A percentile compares a stretch with the other conserved stretches of the same genome.
Evolutionary conservation across 2,797 vertebrate genomes (phyloP).

Genomic region (Vultur gryphus): DNA sequence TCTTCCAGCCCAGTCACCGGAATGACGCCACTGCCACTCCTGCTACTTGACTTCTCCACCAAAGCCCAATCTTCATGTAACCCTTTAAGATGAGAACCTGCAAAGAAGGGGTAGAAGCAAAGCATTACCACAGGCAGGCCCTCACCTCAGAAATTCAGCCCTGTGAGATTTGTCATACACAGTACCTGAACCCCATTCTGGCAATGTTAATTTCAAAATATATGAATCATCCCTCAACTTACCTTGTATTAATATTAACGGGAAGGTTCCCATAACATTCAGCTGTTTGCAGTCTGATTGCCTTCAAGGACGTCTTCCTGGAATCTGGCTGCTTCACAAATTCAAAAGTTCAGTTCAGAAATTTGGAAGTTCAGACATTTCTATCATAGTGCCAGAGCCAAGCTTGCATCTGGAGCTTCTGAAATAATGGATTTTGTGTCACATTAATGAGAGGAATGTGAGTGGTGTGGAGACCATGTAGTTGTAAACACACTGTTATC

Average conservation of each 20-base stretch:
- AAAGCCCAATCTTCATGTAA: neutral
- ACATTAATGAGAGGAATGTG: neutral
- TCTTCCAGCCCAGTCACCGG: neutral
- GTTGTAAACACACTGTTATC: neutral
- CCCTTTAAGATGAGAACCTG: neutral
- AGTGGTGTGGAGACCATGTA: neutral
- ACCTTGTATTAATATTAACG: neutral
- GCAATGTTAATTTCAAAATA: neutral
- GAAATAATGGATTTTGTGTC: constrained; percentile 1
- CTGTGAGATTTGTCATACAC: neutral
- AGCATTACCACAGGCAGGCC: neutral
- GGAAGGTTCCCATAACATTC: neutral
- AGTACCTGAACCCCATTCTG: neutral
- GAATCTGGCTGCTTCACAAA: neutral
- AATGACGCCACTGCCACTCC: neutral
- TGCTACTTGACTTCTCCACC: neutral
- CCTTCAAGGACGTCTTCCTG: neutral
- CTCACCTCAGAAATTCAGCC: neutral
- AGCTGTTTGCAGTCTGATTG: neutral
- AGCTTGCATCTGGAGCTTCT: neutral
- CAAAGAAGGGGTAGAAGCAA: neutral
- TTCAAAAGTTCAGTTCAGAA: neutral
- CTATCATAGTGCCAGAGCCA: neutral
- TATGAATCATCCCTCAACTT: neutral
- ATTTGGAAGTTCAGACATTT: neutral